These are phyloP conservation scores for Zaprionus inermis DNA, from an alignment of 1,140 invertebrate genomes.

Conservation along the genomic window DNA sequence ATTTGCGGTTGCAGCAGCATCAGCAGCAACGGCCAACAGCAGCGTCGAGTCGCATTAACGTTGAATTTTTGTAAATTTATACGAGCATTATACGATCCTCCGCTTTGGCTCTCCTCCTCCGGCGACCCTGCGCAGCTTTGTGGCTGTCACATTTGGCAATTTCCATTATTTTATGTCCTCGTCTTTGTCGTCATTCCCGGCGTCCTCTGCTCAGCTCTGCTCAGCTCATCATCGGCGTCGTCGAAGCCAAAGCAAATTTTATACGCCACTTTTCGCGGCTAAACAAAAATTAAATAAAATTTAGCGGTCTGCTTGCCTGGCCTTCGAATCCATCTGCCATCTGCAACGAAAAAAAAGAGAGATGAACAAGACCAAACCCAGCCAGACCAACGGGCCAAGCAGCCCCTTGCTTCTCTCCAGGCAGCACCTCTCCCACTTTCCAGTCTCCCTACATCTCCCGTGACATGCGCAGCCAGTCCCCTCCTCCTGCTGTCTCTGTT, in stretches of 20 bases:
- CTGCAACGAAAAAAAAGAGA: background rate
- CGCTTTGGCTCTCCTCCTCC: conserved; percentile 24
- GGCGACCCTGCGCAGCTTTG: conserved; percentile 60
- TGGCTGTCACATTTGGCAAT: conserved; percentile 81
- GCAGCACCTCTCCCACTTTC: conserved; percentile 3
- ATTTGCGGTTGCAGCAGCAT: conserved; percentile 63
- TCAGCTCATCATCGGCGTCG: conserved; percentile 38
- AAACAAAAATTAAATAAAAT: conserved; percentile 82
- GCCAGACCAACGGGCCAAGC: conserved; percentile 11
- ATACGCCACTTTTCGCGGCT: conserved; percentile 81
- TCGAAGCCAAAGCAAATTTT: conserved; percentile 79
- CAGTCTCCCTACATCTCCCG: background rate
- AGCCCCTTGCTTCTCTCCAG: conserved; percentile 24
- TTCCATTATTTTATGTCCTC: conserved; percentile 80
- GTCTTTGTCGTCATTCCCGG: conserved; percentile 33
- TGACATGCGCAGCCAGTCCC: background rate
- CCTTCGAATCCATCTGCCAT: background rate
- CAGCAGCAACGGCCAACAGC: conserved; percentile 33
- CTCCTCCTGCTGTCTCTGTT: conserved; percentile 46
- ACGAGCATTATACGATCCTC: conserved; percentile 75
- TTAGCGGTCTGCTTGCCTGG: conserved; percentile 73
- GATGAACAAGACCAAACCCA: background rate
- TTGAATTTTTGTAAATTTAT: conserved; percentile 76
- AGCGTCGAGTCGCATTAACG: conserved; percentile 61
- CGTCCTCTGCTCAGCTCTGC: background rate